Evolutionary conservation across 2,113 vertebrate species (phyloP).

Genomic region (Pedetes capensis): DNA sequence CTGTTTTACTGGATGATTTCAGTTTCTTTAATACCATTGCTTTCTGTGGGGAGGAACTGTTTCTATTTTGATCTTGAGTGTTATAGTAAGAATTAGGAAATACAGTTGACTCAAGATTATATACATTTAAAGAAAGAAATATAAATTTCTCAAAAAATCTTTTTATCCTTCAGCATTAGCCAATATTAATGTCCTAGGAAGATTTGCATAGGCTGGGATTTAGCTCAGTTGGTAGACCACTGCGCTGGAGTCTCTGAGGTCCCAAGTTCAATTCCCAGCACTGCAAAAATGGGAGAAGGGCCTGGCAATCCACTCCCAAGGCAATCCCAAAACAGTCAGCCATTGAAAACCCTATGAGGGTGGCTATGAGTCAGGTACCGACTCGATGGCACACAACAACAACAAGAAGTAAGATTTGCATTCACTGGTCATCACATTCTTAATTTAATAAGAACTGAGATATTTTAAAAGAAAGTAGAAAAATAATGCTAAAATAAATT

Average conservation of each 20-base stretch:
- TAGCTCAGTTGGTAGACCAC: too few relatives aligned
- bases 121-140: slow-evolving; percentile 51
- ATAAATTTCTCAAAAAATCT: slow-evolving; percentile 39
- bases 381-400: too few relatives aligned
- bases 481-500: slow-evolving; percentile 69
- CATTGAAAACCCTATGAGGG: too few relatives aligned
- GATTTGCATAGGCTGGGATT: too few relatives aligned
- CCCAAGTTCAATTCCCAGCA: too few relatives aligned
- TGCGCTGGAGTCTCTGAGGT: too few relatives aligned
- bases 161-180: slow-evolving; percentile 60
- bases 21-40: background rate
- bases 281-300: too few relatives aligned
- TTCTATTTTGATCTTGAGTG: background rate
- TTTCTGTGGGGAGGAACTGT: background rate
- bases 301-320: too few relatives aligned
- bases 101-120: background rate
- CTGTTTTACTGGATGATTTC: background rate
- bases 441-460: slow-evolving; percentile 74
- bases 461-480: slow-evolving; percentile 59
- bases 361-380: too few relatives aligned
- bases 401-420: slow-evolving; percentile 56
- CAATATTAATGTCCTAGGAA: slow-evolving; percentile 45
- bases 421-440: slow-evolving; percentile 45
- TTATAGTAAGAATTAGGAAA: slow-evolving; percentile 22
- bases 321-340: too few relatives aligned